Percentiles rank a stretch among this genome's conserved stretches.
Evolutionary conservation across 2,113 vertebrate species (phyloP).

Genomic region (Illadopsis cleaveri): DNA sequence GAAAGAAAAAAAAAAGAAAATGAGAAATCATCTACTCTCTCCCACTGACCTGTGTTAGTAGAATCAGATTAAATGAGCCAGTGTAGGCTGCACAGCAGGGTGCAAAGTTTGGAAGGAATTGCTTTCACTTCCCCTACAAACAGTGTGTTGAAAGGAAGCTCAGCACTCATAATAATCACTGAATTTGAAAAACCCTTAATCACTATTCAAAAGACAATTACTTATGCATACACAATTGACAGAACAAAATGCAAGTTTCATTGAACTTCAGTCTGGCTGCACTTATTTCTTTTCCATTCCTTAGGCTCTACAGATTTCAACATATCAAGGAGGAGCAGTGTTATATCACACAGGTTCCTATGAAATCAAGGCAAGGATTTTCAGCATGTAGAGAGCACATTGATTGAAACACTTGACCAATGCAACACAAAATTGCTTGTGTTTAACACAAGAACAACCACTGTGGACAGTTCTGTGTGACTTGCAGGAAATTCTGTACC

Average conservation of each 20-base stretch:
- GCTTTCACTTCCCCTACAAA: not conserved
- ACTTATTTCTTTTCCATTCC: not conserved
- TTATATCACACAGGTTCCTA: rapidly evolving
- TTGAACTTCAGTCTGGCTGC: not conserved
- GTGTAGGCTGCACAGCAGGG: not conserved
- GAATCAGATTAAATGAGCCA: not conserved
- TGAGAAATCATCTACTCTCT: not conserved
- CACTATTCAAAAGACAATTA: slow-evolving; percentile 1
- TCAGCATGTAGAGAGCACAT: not conserved
- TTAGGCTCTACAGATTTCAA: not conserved
- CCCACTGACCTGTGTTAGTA: not conserved
- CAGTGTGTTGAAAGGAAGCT: not conserved
- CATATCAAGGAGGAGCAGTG: not conserved
- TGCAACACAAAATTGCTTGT: not conserved
- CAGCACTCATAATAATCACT: not conserved
- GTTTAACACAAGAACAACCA: not conserved
- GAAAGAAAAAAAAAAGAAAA: no score
- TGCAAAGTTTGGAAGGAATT: not conserved
- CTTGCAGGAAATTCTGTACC: not conserved
- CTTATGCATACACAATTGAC: not conserved
- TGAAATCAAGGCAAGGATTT: not conserved
- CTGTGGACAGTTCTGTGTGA: not conserved
- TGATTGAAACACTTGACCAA: not conserved
- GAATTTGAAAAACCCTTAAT: not conserved
- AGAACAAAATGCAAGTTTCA: not conserved